phyloP scores from a whole-genome alignment of 2,888 invertebrate genomes.

The Drosophila meridionalis region DNA sequence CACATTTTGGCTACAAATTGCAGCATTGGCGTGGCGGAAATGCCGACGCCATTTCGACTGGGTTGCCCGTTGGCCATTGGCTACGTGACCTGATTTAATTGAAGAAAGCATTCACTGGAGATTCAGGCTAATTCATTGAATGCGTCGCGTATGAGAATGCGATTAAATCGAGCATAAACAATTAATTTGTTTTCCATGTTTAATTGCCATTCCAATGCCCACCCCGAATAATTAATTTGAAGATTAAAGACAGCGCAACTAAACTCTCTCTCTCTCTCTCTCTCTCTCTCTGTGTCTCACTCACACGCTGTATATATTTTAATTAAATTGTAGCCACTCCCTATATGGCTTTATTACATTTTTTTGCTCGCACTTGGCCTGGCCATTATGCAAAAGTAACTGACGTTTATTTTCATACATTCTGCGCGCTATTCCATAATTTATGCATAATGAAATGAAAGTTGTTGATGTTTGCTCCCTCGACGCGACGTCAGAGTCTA shows the following conservation, averaged over 20 bases:
- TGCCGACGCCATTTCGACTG: constrained; percentile 30
- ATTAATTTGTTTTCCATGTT: constrained; percentile 34
- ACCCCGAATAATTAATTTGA: constrained; percentile 11
- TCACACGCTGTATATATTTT: neutral
- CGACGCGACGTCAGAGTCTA: constrained; percentile 5
- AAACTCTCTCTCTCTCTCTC: neutral
- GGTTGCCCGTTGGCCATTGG: constrained; percentile 10
- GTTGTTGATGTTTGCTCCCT: constrained; percentile 41
- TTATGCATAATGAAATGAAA: constrained; percentile 64
- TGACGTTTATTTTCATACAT: constrained; percentile 51
- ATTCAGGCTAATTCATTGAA: constrained; percentile 26
- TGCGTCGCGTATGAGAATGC: constrained; percentile 23
- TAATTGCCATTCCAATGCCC: constrained; percentile 26
- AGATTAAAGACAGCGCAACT: constrained; percentile 4
- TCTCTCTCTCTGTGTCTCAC: no score
- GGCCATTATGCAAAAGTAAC: constrained; percentile 34
- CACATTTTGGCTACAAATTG: constrained; percentile 39
- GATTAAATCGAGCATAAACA: constrained; percentile 34
- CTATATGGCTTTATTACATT: constrained; percentile 49
- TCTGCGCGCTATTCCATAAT: constrained; percentile 61
- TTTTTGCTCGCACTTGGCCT: constrained; percentile 4
- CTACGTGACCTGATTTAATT: constrained; percentile 54
- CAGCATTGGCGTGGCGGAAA: constrained; percentile 39
- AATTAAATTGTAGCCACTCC: constrained; percentile 48
- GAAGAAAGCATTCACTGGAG: constrained; percentile 9